These are phyloP conservation scores for Antitype chi DNA, from an alignment of 2,888 invertebrate genomes.

Conservation along the genomic window DNA sequence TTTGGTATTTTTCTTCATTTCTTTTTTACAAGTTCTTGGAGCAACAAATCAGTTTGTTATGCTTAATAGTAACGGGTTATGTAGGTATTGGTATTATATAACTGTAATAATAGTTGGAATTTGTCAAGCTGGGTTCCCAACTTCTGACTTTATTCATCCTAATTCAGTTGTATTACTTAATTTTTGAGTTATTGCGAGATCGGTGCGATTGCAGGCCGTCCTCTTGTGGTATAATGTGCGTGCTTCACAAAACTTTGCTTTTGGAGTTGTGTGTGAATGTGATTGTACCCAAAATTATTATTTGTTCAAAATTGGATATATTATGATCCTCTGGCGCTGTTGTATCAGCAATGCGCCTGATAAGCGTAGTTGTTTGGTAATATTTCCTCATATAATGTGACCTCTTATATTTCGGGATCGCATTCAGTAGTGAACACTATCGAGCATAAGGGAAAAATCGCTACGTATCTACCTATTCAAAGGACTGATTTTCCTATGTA, in stretches of 20 bases:
- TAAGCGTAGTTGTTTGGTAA: background rate
- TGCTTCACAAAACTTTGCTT: background rate
- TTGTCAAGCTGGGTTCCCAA: background rate
- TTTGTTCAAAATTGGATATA: background rate
- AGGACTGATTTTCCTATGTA: conserved; percentile 16
- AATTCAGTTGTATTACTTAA: background rate
- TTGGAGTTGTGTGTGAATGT: background rate
- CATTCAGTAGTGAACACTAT: background rate
- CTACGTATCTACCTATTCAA: background rate
- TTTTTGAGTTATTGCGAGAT: background rate
- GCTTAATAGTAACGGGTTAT: background rate
- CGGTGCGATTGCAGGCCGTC: background rate
- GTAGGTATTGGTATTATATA: background rate
- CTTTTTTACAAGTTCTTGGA: background rate
- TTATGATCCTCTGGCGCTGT: background rate
- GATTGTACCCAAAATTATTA: background rate
- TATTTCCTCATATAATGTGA: background rate
- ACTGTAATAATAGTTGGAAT: background rate
- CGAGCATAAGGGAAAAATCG: background rate
- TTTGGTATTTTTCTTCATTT: background rate
- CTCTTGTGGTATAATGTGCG: background rate
- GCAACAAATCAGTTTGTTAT: background rate
- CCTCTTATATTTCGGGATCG: background rate
- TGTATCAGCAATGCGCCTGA: background rate
- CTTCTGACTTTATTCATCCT: background rate